Evolutionary conservation across 2,888 invertebrate species (phyloP).

Genomic region (Drosophila parthenogenetica): DNA sequence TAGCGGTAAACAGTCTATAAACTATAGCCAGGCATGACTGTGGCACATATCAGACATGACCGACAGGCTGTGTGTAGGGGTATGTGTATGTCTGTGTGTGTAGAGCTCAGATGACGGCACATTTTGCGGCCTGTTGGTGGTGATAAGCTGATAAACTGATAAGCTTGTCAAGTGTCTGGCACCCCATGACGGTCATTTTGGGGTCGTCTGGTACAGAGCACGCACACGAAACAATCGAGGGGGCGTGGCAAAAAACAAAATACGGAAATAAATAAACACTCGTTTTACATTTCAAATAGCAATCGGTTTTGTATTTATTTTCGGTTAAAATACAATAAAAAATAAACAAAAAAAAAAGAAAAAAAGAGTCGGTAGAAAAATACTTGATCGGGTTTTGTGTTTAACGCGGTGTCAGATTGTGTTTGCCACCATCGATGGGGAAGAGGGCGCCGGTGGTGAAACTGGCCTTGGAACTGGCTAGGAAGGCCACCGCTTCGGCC

Average conservation of each 20-base stretch:
- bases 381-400: slow-evolving; percentile 6
- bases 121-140: slow-evolving; percentile 10
- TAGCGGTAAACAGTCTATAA: not conserved
- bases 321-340: no score
- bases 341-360: not conserved
- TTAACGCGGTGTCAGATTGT: slow-evolving; percentile 89
- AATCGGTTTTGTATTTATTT: no score
- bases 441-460: slow-evolving; percentile 91
- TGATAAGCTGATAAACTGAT: slow-evolving; percentile 45
- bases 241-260: no score
- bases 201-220: slow-evolving; percentile 43
- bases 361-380: slow-evolving; percentile 11
- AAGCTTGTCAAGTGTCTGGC: slow-evolving; percentile 46
- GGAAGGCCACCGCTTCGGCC: slow-evolving; percentile 93
- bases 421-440: slow-evolving; percentile 88
- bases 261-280: not conserved
- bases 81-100: not conserved
- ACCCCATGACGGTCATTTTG: slow-evolving; percentile 64
- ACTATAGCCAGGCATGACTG: not conserved
- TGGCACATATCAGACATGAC: not conserved
- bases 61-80: not conserved
- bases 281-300: no score
- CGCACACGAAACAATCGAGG: slow-evolving; percentile 5
- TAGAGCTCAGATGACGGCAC: slow-evolving; percentile 20
- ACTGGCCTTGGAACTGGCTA: slow-evolving; percentile 91